A percentile compares a stretch with the other conserved stretches of the same genome.
Evolutionary conservation across 1,140 invertebrate species (phyloP).

Genomic region (Coenobita brevimanus): DNA sequence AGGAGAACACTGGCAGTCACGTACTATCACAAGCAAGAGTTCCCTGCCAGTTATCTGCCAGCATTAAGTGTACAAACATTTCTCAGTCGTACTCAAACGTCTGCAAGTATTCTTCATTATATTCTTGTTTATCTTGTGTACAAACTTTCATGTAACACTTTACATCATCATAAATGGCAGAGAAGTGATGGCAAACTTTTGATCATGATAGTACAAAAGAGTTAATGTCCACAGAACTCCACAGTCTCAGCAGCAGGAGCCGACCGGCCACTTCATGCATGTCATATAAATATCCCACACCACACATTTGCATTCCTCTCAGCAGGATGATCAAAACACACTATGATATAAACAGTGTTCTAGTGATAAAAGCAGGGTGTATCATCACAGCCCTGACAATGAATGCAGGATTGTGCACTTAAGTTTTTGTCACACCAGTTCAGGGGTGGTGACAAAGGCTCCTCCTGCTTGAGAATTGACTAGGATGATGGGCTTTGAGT

Average conservation of each 20-base stretch:
- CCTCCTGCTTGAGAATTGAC: slow-evolving; percentile 58
- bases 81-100: no score
- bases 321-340: neutral
- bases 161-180: no score
- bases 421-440: slow-evolving; percentile 8
- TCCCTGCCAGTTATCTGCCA: no score
- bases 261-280: neutral
- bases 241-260: slow-evolving; percentile 28
- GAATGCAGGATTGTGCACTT: neutral
- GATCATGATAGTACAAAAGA: no score
- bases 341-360: neutral
- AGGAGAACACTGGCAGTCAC: slow-evolving; percentile 36
- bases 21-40: no score
- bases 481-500: slow-evolving; percentile 49
- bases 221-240: slow-evolving; percentile 21
- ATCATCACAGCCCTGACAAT: neutral
- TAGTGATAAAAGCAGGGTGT: slow-evolving; percentile 7
- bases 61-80: no score
- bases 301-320: slow-evolving; percentile 3
- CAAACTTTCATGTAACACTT: no score
- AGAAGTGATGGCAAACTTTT: no score
- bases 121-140: no score
- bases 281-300: neutral
- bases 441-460: neutral
- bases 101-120: no score